These are phyloP conservation scores for Drosophila nigrodunni DNA, from an alignment of 1,140 invertebrate species.

Conservation along the genomic window DNA sequence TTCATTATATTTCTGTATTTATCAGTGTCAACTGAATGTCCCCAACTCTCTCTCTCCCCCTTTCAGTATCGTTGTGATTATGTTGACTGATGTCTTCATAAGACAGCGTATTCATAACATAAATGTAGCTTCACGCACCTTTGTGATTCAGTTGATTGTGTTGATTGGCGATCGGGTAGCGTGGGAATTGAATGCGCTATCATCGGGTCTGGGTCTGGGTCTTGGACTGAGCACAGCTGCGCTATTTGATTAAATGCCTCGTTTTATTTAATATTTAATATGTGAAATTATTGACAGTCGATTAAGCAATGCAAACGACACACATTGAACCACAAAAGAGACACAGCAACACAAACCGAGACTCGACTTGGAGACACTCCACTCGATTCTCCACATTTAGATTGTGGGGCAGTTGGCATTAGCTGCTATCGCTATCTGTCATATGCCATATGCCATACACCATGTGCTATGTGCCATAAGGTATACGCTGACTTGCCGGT, in stretches of 20 bases:
- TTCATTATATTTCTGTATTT: slow-evolving; percentile 32
- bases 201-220: slow-evolving; percentile 23
- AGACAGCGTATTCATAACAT: slow-evolving; percentile 11
- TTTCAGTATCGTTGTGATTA: not conserved
- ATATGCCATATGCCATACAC: slow-evolving; percentile 2
- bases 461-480: not conserved
- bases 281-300: slow-evolving; percentile 82
- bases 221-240: slow-evolving; percentile 44
- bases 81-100: slow-evolving; percentile 65
- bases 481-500: slow-evolving; percentile 39
- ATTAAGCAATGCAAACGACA: slow-evolving; percentile 78
- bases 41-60: slow-evolving; percentile 1
- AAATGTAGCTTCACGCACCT: slow-evolving; percentile 43
- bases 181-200: slow-evolving; percentile 72
- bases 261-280: slow-evolving; percentile 82
- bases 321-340: slow-evolving; percentile 12
- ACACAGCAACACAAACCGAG: slow-evolving; percentile 22
- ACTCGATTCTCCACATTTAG: slow-evolving; percentile 12
- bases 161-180: slow-evolving; percentile 45
- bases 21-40: slow-evolving; percentile 41
- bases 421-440: slow-evolving; percentile 40
- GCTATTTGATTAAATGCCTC: slow-evolving; percentile 79
- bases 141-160: slow-evolving; percentile 10
- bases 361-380: slow-evolving; percentile 25
- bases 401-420: slow-evolving; percentile 45